These are phyloP conservation scores for Sanderia malayensis DNA, from an alignment of 30 jellyfish, hydroid and myxozoan species.

Conservation along the genomic window DNA sequence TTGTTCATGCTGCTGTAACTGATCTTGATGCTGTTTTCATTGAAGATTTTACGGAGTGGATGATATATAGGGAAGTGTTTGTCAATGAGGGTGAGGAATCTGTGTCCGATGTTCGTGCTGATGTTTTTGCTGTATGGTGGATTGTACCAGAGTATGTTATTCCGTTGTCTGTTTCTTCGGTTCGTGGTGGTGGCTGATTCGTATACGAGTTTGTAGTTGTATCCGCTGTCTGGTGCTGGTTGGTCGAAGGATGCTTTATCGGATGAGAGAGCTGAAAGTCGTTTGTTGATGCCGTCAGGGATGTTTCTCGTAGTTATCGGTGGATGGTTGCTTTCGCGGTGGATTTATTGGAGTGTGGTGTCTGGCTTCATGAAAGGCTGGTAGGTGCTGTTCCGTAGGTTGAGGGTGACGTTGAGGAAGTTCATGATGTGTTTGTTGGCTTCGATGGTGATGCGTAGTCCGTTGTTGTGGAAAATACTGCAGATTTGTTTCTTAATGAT, in stretches of 20 bases:
- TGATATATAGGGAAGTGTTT: conserved; percentile 51
- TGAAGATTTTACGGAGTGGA: conserved; percentile 49
- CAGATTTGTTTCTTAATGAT: conserved; percentile 19
- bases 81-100: conserved; percentile 43
- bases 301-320: background rate
- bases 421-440: too few species aligned
- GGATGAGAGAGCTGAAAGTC: conserved; percentile 47
- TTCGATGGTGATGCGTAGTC: too few species aligned
- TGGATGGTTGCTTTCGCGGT: conserved; percentile 54
- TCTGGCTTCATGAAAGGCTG: conserved; percentile 30
- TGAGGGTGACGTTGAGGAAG: too few species aligned
- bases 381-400: too few species aligned
- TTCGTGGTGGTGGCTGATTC: conserved; percentile 34
- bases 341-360: conserved; percentile 38
- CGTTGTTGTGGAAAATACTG: too few species aligned
- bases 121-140: conserved; percentile 34
- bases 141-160: conserved; percentile 31
- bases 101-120: conserved; percentile 22
- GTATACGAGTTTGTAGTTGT: conserved; percentile 30
- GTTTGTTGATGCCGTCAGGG: conserved; percentile 36
- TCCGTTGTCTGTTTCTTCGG: conserved; percentile 17
- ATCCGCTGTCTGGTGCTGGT: conserved; percentile 43
- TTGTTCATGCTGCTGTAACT: conserved; percentile 26
- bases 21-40: conserved; percentile 13
- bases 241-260: conserved; percentile 57